Conservation (phyloP, 2,888 invertebrate genomes). For the Rhamnusium bicolor region DNA sequence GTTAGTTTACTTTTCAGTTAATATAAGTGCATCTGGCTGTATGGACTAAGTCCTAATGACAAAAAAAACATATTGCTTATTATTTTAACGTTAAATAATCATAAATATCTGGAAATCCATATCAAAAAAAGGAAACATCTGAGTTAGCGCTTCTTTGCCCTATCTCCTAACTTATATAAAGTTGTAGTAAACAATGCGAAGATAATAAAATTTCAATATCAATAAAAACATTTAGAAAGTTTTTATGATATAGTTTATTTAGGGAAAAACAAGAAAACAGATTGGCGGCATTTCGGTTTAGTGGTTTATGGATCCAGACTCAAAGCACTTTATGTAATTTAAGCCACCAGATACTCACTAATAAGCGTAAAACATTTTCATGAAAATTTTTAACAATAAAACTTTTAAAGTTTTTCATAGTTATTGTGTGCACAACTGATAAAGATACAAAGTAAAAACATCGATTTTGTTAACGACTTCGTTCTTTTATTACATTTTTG, state of each 20-base stretch:
- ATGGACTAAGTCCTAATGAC: too few relatives aligned
- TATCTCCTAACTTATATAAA: conserved; percentile 5
- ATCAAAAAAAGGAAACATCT: not conserved
- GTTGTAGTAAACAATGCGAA: conserved; percentile 18
- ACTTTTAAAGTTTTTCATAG: not conserved
- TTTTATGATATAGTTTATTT: conserved; percentile 23
- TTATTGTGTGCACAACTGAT: not conserved
- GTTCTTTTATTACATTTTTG: not conserved
- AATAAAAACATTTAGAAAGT: conserved; percentile 26
- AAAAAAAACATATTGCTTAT: too few relatives aligned
- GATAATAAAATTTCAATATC: conserved; percentile 25
- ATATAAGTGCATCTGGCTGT: too few relatives aligned
- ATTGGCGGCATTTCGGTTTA: conserved; percentile 20
- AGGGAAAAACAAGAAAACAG: conserved; percentile 26
- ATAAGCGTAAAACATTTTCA: conserved; percentile 14
- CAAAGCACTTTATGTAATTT: conserved; percentile 20
- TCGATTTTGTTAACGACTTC: not conserved
- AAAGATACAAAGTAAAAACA: not conserved
- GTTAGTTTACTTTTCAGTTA: too few relatives aligned
- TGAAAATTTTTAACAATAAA: conserved; percentile 24
- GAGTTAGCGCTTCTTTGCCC: not conserved
- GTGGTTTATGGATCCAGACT: conserved; percentile 20
- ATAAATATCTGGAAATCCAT: not conserved
- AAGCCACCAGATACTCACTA: not conserved
- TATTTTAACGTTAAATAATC: not conserved